Conservation (phyloP, 2,797 vertebrate species). For the Eulemur rubriventer region DNA sequence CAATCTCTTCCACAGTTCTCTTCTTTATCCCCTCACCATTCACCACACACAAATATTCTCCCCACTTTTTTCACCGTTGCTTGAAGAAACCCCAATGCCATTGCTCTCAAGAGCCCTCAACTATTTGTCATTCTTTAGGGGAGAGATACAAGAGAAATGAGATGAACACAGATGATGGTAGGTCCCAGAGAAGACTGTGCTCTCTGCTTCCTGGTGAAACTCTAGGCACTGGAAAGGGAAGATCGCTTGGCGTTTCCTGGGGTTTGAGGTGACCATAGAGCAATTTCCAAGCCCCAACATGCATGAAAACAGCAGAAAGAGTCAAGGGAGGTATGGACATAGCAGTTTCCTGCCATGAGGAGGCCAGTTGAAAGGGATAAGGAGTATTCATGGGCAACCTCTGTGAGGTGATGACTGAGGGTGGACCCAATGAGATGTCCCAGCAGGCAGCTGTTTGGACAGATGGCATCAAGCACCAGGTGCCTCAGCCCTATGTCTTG, state of each 20-base stretch:
- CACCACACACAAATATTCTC: rapidly evolving
- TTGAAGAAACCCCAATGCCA: not conserved
- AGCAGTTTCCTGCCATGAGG: not conserved
- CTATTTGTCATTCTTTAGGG: not conserved
- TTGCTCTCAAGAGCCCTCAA: not conserved
- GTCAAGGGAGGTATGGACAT: not conserved
- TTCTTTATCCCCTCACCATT: not conserved
- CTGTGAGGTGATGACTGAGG: not conserved
- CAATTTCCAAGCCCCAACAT: not conserved
- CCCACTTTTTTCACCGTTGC: not conserved
- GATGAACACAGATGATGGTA: not conserved
- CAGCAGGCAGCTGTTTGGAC: not conserved
- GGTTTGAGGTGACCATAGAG: not conserved
- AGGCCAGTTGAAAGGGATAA: not conserved
- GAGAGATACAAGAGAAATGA: not conserved
- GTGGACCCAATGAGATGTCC: not conserved
- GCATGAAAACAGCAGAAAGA: not conserved
- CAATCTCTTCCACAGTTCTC: not conserved
- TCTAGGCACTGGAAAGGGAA: not conserved
- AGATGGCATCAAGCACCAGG: not conserved
- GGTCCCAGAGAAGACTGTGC: not conserved
- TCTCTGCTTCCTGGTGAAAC: not conserved
- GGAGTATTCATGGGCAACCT: not conserved
- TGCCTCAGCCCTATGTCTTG: not conserved
- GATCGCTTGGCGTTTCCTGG: not conserved